Percentiles rank a stretch among this genome's conserved stretches.
Evolutionary conservation across 2,888 invertebrate genomes (phyloP).

Genomic region (Onthophagus sagittarius): DNA sequence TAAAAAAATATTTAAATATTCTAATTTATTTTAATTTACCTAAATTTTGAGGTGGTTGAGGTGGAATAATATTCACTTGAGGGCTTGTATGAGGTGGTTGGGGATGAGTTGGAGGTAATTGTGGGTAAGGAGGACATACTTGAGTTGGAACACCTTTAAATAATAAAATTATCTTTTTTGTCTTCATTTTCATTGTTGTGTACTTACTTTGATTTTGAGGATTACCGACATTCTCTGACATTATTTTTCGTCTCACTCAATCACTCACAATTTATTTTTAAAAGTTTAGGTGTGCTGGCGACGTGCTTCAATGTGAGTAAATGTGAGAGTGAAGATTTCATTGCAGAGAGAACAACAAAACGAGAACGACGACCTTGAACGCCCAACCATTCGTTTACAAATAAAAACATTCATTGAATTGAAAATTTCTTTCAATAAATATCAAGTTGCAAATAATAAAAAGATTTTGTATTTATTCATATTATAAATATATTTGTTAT

Average conservation of each 20-base stretch:
- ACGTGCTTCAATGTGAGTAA: not conserved
- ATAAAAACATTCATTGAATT: not conserved
- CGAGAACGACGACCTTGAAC: slow-evolving; percentile 5
- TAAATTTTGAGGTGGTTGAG: not conserved
- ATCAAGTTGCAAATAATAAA: too few relatives aligned
- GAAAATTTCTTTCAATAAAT: not conserved
- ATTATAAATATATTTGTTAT: too few relatives aligned
- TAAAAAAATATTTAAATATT: not conserved
- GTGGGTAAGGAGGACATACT: slow-evolving; percentile 7
- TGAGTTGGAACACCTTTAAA: slow-evolving; percentile 5
- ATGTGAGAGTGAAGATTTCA: not conserved
- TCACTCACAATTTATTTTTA: too few relatives aligned
- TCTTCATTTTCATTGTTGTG: not conserved
- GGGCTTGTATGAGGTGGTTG: not conserved
- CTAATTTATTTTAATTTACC: not conserved
- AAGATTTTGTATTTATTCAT: too few relatives aligned
- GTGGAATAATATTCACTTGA: not conserved
- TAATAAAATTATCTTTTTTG: not conserved
- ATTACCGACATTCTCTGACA: not conserved
- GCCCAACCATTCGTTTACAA: not conserved
- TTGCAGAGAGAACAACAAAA: not conserved
- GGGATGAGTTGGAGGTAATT: not conserved
- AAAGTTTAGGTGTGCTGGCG: not conserved
- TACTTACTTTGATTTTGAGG: not conserved
- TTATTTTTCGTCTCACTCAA: not conserved